These are phyloP conservation scores for Drosophila acutilabella DNA, from an alignment of 2,888 invertebrate species.

Conservation along the genomic window DNA sequence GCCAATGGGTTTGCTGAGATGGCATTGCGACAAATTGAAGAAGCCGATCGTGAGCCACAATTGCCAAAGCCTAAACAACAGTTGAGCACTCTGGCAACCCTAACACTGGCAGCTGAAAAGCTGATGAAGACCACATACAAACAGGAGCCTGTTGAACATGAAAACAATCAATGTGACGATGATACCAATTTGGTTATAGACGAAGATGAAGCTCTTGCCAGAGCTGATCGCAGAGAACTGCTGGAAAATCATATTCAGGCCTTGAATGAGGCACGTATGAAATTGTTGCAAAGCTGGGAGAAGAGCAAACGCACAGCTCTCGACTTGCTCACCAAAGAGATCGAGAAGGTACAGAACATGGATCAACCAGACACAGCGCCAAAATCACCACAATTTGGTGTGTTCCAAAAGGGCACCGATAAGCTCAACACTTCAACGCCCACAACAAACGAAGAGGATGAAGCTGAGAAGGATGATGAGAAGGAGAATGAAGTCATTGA, in stretches of 20 bases:
- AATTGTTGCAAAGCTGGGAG: slow-evolving; percentile 65
- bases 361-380: slow-evolving; percentile 21
- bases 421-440: slow-evolving; percentile 62
- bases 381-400: not conserved
- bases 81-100: slow-evolving; percentile 52
- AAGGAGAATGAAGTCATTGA: slow-evolving; percentile 13
- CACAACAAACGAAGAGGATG: slow-evolving; percentile 45
- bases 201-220: slow-evolving; percentile 28
- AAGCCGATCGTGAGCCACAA: slow-evolving; percentile 20
- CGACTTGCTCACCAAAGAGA: slow-evolving; percentile 55
- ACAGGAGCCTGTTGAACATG: slow-evolving; percentile 4
- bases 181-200: slow-evolving; percentile 27
- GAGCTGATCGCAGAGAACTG: slow-evolving; percentile 36
- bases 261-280: slow-evolving; percentile 50
- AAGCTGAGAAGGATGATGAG: slow-evolving; percentile 9
- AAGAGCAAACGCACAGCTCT: slow-evolving; percentile 60
- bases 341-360: slow-evolving; percentile 62
- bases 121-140: slow-evolving; percentile 16
- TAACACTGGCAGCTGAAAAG: slow-evolving; percentile 64
- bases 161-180: not conserved
- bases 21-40: slow-evolving; percentile 61
- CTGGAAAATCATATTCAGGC: slow-evolving; percentile 46
- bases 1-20: slow-evolving; percentile 61
- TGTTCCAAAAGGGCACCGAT: slow-evolving; percentile 42
- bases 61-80: slow-evolving; percentile 13